These are phyloP conservation scores for Gymnoscelis rufifasciata DNA, from an alignment of 2,888 invertebrate species.

Conservation along the genomic window DNA sequence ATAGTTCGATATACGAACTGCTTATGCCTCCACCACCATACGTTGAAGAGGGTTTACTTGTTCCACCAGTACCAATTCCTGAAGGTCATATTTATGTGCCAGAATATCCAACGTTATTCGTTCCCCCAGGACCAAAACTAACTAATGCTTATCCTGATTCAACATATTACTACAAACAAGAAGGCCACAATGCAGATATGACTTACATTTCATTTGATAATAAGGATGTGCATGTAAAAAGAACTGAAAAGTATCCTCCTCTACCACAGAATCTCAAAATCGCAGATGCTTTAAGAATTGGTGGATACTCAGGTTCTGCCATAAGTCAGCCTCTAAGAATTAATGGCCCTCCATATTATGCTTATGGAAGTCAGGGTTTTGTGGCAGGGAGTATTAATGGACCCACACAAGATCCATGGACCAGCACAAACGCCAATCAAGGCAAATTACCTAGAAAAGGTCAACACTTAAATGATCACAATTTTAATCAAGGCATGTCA, in stretches of 20 bases:
- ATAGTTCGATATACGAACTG: slow-evolving; percentile 21
- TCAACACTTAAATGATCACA: too few relatives aligned
- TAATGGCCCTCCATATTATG: slow-evolving; percentile 4
- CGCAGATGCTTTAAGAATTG: slow-evolving; percentile 27
- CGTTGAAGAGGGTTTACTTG: slow-evolving; percentile 1
- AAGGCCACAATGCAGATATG: slow-evolving; percentile 31
- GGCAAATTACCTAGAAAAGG: not conserved
- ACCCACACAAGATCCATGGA: not conserved
- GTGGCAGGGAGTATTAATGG: not conserved
- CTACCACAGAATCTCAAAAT: slow-evolving; percentile 33
- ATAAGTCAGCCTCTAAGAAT: slow-evolving; percentile 8
- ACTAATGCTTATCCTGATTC: slow-evolving; percentile 24
- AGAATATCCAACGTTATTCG: slow-evolving; percentile 10
- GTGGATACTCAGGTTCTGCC: slow-evolving; percentile 9
- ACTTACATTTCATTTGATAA: slow-evolving; percentile 33
- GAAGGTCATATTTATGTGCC: slow-evolving; percentile 8
- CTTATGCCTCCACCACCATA: slow-evolving; percentile 12
- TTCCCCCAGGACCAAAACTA: slow-evolving; percentile 14
- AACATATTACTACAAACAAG: slow-evolving; percentile 39
- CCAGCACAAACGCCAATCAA: not conserved
- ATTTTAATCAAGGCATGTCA: too few relatives aligned
- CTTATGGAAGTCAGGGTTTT: slow-evolving; percentile 4
- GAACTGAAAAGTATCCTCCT: slow-evolving; percentile 28
- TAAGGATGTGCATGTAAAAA: slow-evolving; percentile 32
- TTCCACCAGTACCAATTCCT: slow-evolving; percentile 1